Base-by-base conservation (phyloP, 2,888 invertebrate species). In the Zelleria hepariella region DNA sequence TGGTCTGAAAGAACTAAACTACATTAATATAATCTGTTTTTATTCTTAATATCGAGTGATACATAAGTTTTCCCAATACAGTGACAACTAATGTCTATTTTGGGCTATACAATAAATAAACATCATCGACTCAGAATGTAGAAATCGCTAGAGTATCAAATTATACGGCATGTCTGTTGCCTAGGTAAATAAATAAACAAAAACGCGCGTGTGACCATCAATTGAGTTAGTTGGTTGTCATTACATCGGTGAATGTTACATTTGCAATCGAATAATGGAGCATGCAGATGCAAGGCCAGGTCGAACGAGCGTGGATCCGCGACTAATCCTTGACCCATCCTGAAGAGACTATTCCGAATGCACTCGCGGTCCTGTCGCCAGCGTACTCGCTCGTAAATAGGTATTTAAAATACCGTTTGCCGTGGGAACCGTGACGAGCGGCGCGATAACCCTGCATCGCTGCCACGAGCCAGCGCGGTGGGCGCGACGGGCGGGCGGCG, bases 261-360 rank as follows among this genome's bases (percentile, higher is more conserved):
- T 47, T 61, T 57, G 60, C 57, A 59, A 60, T 66, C 78, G 75
- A 79, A 78, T 83, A 80, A 81, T 78, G 77, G 77, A 79, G 75
- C 78, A 80, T 74, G 77, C 74, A 74, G 74, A 73, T 74, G 72
- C 86, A 83, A 86, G 86, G 86, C 77, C 84, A 84, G 82, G 81
- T 81, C 79, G 73, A 74, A 65, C 77, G 75, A 75, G 78, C 75
- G 74, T 77, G 79, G 82, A 85, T 83, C 78, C 80, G 79, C 86
- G 82, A 80, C 67, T 73, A 72, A 87, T 86, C 87, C 87, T 88
- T 87, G 87, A 88, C 87, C 87, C 86, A 87, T 87, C 87, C 85
- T 82, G 87, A 82, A 86, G 86, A 86, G 84, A 83, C 85, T 86
- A 85, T 85, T 85, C 79, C 77, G 78, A 83, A 82, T 82, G 82